Evolutionary conservation across 2,797 vertebrate genomes (phyloP), one percentile per base, ranked within the genome.

Genomic region (Eulemur mongoz): DNA sequence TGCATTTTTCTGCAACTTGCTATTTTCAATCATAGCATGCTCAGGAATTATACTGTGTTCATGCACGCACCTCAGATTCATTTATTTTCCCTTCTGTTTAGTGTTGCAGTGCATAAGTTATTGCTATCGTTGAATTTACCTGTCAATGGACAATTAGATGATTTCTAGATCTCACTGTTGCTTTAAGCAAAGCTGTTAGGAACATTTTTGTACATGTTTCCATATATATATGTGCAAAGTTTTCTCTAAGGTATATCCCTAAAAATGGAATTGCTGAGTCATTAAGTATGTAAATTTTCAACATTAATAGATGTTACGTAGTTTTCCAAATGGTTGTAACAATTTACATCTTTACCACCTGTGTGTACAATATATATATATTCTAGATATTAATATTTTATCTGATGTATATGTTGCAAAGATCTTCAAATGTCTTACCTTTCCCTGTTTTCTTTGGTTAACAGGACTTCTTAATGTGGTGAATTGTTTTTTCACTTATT

Each of bases 381-480:
- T 38, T 81, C 48, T 82, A 35, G 35, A 67, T 15, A 73, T 79
- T 82, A 69, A 57, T 52, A 75, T 86, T 73, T 79, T 86, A 67
- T 83, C 65, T 43, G 23, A 81, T 89, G 1, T 48, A 70, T 76
- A 10, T 40, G 8, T 48, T 90, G 7, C 27, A 76, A 81, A 95
- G 35, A 69, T 92, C 50, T 75, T 54, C 30, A 79, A 79, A 50
- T 87, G 20, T 54, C 35, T 70, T 89, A 72, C 13, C 12, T 82
- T 93, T 80, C 45, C 73, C 35, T 48, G 2, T 38, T 91, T 91
- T 88, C n/a, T 82, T 80, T 82, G 15, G 18, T 95, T 93, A 85
- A 81, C 7, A 80, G 15, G 82, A 75, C 25, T 81, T 85, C 25
- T 59, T 70, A 82, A 80, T 22, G 8, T n/a, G 4, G 18, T 20